Conservation (phyloP, 2,888 invertebrate species). For the Scaptomyza flava region DNA sequence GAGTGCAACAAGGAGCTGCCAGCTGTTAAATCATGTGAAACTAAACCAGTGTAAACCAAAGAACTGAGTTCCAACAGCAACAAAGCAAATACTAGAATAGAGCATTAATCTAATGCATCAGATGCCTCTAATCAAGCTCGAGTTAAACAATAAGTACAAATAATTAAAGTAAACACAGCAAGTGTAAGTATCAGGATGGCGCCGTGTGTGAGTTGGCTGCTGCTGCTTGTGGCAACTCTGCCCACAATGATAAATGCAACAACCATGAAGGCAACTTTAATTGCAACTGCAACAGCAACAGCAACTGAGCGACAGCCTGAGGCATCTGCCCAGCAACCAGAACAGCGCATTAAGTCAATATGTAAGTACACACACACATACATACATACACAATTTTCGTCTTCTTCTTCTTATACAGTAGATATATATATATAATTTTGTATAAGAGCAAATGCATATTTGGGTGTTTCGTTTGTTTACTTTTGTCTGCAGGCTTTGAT, state of each 20-base stretch:
- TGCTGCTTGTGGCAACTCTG: conserved; percentile 32
- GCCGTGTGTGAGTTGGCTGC: conserved; percentile 25
- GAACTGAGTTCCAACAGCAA: background rate
- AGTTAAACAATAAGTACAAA: conserved; percentile 53
- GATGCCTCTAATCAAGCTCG: conserved; percentile 63
- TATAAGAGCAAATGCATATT: conserved; percentile 11
- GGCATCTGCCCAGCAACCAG: conserved; percentile 32
- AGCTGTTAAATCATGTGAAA: conserved; percentile 46
- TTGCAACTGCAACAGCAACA: conserved; percentile 39
- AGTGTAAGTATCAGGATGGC: conserved; percentile 17
- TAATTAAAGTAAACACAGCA: conserved; percentile 45
- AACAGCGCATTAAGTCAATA: conserved; percentile 61
- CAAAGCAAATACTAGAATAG: conserved; percentile 11
- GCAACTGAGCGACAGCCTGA: conserved; percentile 34
- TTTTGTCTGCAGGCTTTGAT: conserved; percentile 20
- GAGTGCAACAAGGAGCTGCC: background rate
- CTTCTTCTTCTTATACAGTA: background rate
- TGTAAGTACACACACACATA: conserved; percentile 52
- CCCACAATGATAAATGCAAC: conserved; percentile 54
- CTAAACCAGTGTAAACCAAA: conserved; percentile 4
- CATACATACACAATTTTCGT: background rate
- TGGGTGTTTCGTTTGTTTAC: conserved; percentile 30
- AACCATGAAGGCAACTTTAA: conserved; percentile 53
- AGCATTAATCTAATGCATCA: conserved; percentile 58
- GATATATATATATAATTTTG: background rate